These are phyloP conservation scores for Ophiothrix spiculata DNA, from an alignment of 35 echinoderm and acorn worm species.

Conservation along the genomic window DNA sequence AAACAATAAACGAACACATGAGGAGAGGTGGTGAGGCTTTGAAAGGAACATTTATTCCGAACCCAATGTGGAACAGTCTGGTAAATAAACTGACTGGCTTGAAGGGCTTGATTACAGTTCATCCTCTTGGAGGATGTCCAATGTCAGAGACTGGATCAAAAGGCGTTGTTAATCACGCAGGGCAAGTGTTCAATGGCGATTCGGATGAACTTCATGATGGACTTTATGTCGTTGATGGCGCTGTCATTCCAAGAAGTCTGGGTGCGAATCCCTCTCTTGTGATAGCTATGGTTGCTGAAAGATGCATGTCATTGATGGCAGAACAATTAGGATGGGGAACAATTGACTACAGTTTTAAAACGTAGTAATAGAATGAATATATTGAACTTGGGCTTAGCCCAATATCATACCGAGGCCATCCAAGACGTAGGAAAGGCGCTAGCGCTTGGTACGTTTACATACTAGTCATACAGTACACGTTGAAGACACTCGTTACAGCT, in stretches of 20 bases:
- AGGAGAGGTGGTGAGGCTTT: background rate
- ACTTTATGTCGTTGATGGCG: conserved; percentile 51
- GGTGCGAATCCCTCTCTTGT: conserved; percentile 53
- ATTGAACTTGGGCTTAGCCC: no score
- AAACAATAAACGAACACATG: conserved; percentile 24
- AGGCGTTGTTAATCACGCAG: conserved; percentile 56
- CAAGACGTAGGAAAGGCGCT: no score
- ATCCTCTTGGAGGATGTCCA: conserved; percentile 26
- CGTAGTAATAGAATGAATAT: no score
- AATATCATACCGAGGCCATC: no score
- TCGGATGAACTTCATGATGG: conserved; percentile 45
- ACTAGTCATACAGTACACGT: no score
- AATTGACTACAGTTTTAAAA: conserved; percentile 38
- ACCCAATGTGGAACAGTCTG: conserved; percentile 13
- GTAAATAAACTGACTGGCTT: background rate
- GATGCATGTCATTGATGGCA: conserved; percentile 54
- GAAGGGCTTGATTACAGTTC: conserved; percentile 27
- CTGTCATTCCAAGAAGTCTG: conserved; percentile 48
- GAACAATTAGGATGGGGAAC: conserved; percentile 37
- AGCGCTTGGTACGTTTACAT: no score
- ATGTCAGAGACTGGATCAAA: conserved; percentile 37
- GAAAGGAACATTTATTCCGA: conserved; percentile 35
- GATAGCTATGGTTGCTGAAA: conserved; percentile 46
- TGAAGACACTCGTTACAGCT: no score
- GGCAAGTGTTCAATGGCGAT: conserved; percentile 51